phyloP scores from a whole-genome alignment of 2,797 vertebrate genomes.

The Tauraco hartlaubi region DNA sequence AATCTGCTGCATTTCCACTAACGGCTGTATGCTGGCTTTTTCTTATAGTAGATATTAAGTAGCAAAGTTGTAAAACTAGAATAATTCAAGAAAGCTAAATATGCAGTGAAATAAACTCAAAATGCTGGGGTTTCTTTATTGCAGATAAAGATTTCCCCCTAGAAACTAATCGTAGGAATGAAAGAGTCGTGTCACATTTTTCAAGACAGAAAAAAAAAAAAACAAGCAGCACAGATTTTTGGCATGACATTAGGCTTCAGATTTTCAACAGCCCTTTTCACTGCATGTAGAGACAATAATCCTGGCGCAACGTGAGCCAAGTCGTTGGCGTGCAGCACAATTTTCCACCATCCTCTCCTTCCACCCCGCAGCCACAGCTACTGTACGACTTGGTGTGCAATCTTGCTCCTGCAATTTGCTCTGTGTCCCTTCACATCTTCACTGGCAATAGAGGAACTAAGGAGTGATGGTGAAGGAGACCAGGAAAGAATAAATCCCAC shows the following conservation, averaged over 20 bases:
- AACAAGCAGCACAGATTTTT: slow-evolving; percentile 62
- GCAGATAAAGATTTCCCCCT: neutral
- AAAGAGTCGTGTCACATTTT: neutral
- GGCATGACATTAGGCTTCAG: slow-evolving; percentile 32
- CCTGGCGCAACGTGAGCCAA: slow-evolving; percentile 39
- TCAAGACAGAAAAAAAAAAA: slow-evolving; percentile 8
- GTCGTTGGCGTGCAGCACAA: neutral
- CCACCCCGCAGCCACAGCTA: neutral
- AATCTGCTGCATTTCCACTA: neutral
- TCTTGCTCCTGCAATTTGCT: rapidly evolving
- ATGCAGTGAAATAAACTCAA: neutral
- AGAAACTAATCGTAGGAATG: neutral
- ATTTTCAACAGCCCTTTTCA: slow-evolving; percentile 68
- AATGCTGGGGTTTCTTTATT: neutral
- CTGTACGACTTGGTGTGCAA: neutral
- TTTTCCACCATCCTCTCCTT: neutral
- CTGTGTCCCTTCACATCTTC: neutral
- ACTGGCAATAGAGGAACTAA: neutral
- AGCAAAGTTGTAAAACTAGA: neutral
- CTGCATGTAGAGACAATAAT: slow-evolving; percentile 58
- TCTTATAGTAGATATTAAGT: neutral
- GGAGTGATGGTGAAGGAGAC: neutral
- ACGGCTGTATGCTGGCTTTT: neutral
- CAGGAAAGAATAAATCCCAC: neutral
- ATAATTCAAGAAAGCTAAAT: neutral